These are phyloP conservation scores for Aporophyla lueneburgensis DNA, from an alignment of 2,888 invertebrate genomes.

Conservation along the genomic window DNA sequence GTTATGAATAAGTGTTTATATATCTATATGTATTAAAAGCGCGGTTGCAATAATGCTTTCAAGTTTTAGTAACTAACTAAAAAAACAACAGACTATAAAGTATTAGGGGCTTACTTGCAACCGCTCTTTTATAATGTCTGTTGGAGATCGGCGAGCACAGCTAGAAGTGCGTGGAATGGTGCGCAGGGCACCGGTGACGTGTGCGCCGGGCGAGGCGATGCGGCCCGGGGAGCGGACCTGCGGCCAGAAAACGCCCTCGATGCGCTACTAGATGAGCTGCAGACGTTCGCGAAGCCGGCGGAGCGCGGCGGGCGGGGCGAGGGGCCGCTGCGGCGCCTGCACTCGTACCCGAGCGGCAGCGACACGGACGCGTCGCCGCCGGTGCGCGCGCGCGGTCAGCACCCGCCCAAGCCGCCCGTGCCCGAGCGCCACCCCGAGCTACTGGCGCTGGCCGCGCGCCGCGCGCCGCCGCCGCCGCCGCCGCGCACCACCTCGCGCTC, in stretches of 20 bases:
- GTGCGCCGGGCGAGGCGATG: constrained; percentile 79
- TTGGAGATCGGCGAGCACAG: constrained; percentile 80
- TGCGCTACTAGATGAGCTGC: constrained; percentile 98
- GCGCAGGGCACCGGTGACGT: constrained; percentile 84
- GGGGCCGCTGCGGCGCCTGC: constrained; percentile 93
- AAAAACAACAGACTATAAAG: constrained; percentile 22
- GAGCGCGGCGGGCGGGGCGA: constrained; percentile 77
- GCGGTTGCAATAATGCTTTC: constrained; percentile 76
- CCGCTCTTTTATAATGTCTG: constrained; percentile 82
- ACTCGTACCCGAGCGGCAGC: constrained; percentile 96
- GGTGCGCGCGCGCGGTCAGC: constrained; percentile 91
- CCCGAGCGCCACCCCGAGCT: constrained; percentile 95
- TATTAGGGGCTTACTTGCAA: constrained; percentile 74
- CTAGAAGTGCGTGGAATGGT: constrained; percentile 86
- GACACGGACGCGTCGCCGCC: constrained; percentile 95
- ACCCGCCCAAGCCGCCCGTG: constrained; percentile 94
- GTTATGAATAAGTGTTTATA: constrained; percentile 73
- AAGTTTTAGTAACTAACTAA: constrained; percentile 18
- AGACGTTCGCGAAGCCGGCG: constrained; percentile 95
- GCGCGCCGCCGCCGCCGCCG: constrained; percentile 96
- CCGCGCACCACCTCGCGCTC: constrained; percentile 97
- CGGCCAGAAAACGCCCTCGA: constrained; percentile 99
- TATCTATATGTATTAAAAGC: constrained; percentile 71
- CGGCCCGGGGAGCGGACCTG: constrained; percentile 81
- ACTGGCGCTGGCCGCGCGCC: constrained; percentile 93